phyloP scores from a whole-genome alignment of 2,797 vertebrate genomes.

The Garrulus glandarius region DNA sequence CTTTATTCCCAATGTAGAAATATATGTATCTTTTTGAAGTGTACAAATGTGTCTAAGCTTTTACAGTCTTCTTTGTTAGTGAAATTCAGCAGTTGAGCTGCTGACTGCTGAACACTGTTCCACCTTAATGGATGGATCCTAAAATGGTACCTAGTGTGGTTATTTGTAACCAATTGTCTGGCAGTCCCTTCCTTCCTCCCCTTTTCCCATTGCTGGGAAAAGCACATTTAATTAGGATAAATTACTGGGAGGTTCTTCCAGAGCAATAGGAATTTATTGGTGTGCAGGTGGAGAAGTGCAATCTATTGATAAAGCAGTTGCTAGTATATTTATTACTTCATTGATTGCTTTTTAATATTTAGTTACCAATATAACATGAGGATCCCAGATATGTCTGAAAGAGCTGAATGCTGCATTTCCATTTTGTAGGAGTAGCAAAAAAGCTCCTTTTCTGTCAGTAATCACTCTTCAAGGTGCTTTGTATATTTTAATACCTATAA shows the following conservation, averaged over 20 bases:
- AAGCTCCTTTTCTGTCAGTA: background rate
- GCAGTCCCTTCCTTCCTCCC: background rate
- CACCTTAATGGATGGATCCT: background rate
- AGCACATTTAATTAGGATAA: background rate
- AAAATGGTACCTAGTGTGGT: background rate
- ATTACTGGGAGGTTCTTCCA: background rate
- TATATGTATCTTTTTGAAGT: background rate
- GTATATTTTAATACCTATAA: background rate
- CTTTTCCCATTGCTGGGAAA: background rate
- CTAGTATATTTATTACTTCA: background rate
- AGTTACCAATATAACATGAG: background rate
- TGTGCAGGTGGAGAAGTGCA: background rate
- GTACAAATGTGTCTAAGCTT: background rate
- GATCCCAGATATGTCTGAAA: background rate
- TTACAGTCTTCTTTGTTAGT: background rate
- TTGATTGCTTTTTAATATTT: background rate
- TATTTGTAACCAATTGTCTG: background rate
- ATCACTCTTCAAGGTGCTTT: background rate
- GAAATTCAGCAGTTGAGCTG: background rate
- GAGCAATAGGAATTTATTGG: background rate
- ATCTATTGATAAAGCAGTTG: background rate
- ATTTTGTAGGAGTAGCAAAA: background rate
- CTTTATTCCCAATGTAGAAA: background rate
- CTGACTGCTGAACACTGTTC: background rate
- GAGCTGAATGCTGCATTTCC: background rate